Percentiles rank a stretch among this genome's conserved stretches.
These are phyloP conservation scores for Enteromius anoplus DNA, from an alignment of 2,797 vertebrate genomes.

Conservation along the genomic window DNA sequence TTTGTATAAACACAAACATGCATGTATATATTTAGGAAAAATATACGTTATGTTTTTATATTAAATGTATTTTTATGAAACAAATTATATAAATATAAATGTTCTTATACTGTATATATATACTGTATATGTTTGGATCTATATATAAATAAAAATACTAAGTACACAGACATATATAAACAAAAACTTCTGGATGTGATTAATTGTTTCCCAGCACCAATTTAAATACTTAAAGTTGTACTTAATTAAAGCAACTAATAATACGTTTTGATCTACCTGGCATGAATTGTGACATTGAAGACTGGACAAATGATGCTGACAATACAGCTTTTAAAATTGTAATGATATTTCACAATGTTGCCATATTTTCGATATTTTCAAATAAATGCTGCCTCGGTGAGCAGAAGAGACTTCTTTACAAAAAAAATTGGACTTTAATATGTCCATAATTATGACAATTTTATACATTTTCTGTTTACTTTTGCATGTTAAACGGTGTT, in stretches of 20 bases:
- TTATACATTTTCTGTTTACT: not conserved
- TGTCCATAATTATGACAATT: not conserved
- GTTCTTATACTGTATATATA: too few relatives aligned
- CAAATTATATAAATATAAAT: too few relatives aligned
- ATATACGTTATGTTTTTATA: too few relatives aligned
- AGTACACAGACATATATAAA: too few relatives aligned
- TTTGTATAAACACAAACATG: too few relatives aligned
- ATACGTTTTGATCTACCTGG: not conserved
- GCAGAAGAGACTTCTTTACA: not conserved
- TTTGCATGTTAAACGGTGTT: not conserved
- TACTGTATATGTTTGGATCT: too few relatives aligned
- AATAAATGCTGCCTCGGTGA: not conserved
- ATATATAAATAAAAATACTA: too few relatives aligned
- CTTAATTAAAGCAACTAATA: not conserved
- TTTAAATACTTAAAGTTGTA: not conserved
- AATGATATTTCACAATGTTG: not conserved
- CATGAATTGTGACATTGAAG: not conserved
- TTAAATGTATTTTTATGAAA: too few relatives aligned
- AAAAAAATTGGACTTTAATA: too few relatives aligned
- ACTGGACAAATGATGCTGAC: not conserved
- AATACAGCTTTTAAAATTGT: not conserved
- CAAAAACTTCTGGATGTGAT: too few relatives aligned
- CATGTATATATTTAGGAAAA: too few relatives aligned
- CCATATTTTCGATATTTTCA: not conserved
- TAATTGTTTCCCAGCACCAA: too few relatives aligned